Evolutionary conservation across 2,797 vertebrate genomes (phyloP), one percentile per base, ranked within the genome.

Genomic region (Thaleichthys pacificus): DNA sequence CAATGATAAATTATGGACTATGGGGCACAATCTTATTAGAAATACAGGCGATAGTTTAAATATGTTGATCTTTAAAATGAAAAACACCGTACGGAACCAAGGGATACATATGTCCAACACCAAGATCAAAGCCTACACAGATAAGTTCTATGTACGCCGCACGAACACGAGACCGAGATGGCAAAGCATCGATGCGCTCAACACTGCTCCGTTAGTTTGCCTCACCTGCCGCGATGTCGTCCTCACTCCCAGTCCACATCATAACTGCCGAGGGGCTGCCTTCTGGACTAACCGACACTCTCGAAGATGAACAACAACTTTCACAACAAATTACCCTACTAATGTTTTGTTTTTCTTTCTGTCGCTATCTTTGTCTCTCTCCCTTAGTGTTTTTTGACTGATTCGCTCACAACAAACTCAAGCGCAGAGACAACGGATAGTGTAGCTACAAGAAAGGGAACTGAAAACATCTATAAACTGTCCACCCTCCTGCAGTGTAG

Each of bases 171-270:
- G 47, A 51, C 11, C 15, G 47, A 51, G 9, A 51, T 30, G 3
- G 32, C 32, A 35, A 35, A 35, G 32, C 32, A 35, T 35, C 32
- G 26, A 28, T 0, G 6, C 58, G 22, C 30, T 74, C 3, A 6
- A 3, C 47, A 24, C 12, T 38, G 24, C 3, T 26, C 61, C 0
- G 66, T 66, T 1, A 12, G 30, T 77, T 12, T 11, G 38, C 38
- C 85, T 80, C 85, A 91, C 91, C 91, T 82, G 77, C 66, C 3
- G 17, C 35, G 38, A 14, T 74, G 2, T 26, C 14, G 61, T 82
- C 82, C 69, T 82, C 85, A n/a, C 11, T 78, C 70, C 84, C 74
- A 2, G 62, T 26, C 89, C 80, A 89, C 90, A 91, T 91, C 65
- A 57, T 75, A 2, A n/a, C 11, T 65, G 2, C 38, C 26, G 19